These are phyloP conservation scores for Cathartes aura DNA, from an alignment of 2,113 vertebrate species.

Conservation along the genomic window DNA sequence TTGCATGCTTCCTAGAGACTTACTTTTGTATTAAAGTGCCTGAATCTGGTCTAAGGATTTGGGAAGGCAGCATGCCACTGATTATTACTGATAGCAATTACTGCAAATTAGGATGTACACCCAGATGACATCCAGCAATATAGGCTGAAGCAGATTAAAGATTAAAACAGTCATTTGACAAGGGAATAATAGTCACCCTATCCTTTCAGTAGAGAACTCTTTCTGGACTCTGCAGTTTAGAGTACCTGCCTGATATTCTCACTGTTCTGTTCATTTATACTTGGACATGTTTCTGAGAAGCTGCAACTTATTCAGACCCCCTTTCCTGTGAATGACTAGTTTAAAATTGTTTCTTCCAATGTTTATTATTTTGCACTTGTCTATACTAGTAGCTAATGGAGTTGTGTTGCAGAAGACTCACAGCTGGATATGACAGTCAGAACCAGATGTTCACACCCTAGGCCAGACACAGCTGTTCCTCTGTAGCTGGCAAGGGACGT, in stretches of 20 bases:
- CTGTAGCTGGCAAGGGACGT: slow-evolving; percentile 55
- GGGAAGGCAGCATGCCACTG: neutral
- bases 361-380: slow-evolving; percentile 26
- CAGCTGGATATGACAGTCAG: slow-evolving; percentile 54
- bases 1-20: neutral
- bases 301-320: neutral
- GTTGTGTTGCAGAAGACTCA: slow-evolving; percentile 47
- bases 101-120: neutral
- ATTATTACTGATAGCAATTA: neutral
- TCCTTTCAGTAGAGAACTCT: neutral
- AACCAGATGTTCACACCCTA: slow-evolving; percentile 58
- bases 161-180: neutral
- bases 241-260: neutral
- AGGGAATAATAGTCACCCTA: neutral
- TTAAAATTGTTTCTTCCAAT: neutral
- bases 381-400: slow-evolving; percentile 42
- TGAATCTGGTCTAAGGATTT: neutral
- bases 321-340: neutral
- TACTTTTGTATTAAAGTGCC: neutral
- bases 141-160: neutral
- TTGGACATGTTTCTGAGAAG: neutral
- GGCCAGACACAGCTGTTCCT: slow-evolving; percentile 54
- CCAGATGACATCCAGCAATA: neutral
- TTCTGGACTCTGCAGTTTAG: neutral
- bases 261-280: neutral